These are phyloP conservation scores for Nibea coibor DNA, from an alignment of 2,113 vertebrate species.

Conservation along the genomic window DNA sequence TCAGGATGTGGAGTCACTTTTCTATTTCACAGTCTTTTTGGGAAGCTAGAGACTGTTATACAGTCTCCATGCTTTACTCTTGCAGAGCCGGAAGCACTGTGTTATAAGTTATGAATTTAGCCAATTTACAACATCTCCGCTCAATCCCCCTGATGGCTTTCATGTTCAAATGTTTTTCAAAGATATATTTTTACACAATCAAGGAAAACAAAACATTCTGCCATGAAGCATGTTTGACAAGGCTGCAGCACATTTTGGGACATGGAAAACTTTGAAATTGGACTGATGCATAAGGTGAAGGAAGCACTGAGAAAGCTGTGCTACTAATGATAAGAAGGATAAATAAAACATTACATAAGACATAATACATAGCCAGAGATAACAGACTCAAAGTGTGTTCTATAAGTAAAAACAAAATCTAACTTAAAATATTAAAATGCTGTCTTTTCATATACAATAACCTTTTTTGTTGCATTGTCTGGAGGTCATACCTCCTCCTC, in stretches of 20 bases:
- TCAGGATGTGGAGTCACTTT: conserved; percentile 40
- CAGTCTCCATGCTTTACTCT: conserved; percentile 62
- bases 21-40: conserved; percentile 67
- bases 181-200: not conserved
- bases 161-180: not conserved
- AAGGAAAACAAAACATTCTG: not conserved
- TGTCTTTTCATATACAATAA: not conserved
- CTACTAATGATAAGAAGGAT: not conserved
- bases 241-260: not conserved
- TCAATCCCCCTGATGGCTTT: not conserved
- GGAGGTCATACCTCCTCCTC: not conserved
- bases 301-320: not conserved
- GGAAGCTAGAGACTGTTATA: conserved; percentile 42
- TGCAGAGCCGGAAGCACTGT: conserved; percentile 52
- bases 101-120: conserved; percentile 62
- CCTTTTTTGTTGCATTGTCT: not conserved
- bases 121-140: not conserved
- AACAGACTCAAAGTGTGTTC: not conserved
- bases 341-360: conserved; percentile 25
- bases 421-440: conserved; percentile 1
- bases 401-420: conserved; percentile 18
- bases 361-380: conserved; percentile 3
- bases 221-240: not conserved
- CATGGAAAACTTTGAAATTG: conserved; percentile 5
- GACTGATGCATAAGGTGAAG: not conserved